Percentiles rank a stretch among this genome's conserved stretches.
Evolutionary conservation across 2,797 vertebrate species (phyloP).

Genomic region (Takifugu rubripes): DNA sequence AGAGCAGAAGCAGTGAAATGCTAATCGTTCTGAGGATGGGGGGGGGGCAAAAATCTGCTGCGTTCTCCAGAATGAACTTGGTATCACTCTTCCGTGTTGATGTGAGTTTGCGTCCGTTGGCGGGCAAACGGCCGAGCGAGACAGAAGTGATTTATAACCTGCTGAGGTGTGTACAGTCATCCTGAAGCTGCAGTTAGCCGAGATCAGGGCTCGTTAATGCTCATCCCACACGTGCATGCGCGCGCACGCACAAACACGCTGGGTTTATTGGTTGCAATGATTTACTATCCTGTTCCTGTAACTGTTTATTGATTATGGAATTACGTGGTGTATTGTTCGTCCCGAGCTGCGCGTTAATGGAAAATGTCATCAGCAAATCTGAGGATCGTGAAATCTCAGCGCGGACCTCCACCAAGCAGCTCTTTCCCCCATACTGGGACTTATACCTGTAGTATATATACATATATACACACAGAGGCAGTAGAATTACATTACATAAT

Average conservation of each 20-base stretch:
- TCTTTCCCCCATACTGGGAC: no score
- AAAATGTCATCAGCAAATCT: no score
- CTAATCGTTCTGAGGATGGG: constrained; percentile 44
- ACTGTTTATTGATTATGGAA: neutral
- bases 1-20: constrained; percentile 60
- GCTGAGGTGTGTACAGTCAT: constrained; percentile 43
- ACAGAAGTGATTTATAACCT: constrained; percentile 59
- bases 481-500: no score
- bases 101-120: constrained; percentile 36
- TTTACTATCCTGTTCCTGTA: neutral
- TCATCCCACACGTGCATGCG: constrained; percentile 4
- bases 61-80: constrained; percentile 60
- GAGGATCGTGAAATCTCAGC: no score
- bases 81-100: constrained; percentile 31
- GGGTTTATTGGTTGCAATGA: constrained; percentile 1
- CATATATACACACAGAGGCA: no score
- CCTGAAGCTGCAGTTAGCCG: constrained; percentile 33
- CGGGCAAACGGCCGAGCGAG: constrained; percentile 20
- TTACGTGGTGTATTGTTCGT: neutral
- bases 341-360: no score
- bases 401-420: no score
- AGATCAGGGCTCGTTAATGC: constrained; percentile 58
- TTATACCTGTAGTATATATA: no score
- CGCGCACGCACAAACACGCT: neutral
- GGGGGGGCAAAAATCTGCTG: constrained; percentile 44